phyloP scores from a whole-genome alignment of 1,140 invertebrate species.

The Panagrolaimus sp. region DNA sequence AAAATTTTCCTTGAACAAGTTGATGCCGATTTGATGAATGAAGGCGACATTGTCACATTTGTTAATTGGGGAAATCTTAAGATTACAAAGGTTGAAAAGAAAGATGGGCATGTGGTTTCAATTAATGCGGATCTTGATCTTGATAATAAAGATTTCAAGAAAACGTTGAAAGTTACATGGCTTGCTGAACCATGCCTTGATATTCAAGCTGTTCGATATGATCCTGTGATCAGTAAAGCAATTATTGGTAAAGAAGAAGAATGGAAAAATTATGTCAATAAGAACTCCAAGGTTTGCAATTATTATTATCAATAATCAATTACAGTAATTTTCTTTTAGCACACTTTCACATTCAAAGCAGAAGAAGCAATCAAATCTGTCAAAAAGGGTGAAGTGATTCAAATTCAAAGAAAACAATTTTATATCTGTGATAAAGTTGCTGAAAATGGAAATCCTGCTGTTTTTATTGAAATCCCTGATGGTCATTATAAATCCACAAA shows the following conservation, averaged over 20 bases:
- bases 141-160: slow-evolving; percentile 64
- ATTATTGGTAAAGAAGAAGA: slow-evolving; percentile 91
- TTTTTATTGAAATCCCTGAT: slow-evolving; percentile 52
- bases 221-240: slow-evolving; percentile 89
- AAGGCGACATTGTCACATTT: slow-evolving; percentile 89
- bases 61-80: slow-evolving; percentile 96
- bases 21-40: slow-evolving; percentile 78
- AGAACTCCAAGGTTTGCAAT: slow-evolving; percentile 73
- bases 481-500: no score
- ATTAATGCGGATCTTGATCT: slow-evolving; percentile 70
- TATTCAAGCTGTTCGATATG: slow-evolving; percentile 83
- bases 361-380: slow-evolving; percentile 76
- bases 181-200: slow-evolving; percentile 70
- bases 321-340: slow-evolving; percentile 31
- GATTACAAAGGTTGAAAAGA: slow-evolving; percentile 75
- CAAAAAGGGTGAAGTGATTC: slow-evolving; percentile 89
- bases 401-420: slow-evolving; percentile 87
- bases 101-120: no score
- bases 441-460: slow-evolving; percentile 17
- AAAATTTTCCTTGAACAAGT: slow-evolving; percentile 77
- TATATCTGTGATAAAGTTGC: slow-evolving; percentile 73
- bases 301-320: neutral
- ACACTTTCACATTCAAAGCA: slow-evolving; percentile 71
- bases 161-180: slow-evolving; percentile 92
- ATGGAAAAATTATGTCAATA: slow-evolving; percentile 85